Base-by-base conservation (phyloP, 1,140 invertebrate species). In the Heliconius melpomene region DNA sequence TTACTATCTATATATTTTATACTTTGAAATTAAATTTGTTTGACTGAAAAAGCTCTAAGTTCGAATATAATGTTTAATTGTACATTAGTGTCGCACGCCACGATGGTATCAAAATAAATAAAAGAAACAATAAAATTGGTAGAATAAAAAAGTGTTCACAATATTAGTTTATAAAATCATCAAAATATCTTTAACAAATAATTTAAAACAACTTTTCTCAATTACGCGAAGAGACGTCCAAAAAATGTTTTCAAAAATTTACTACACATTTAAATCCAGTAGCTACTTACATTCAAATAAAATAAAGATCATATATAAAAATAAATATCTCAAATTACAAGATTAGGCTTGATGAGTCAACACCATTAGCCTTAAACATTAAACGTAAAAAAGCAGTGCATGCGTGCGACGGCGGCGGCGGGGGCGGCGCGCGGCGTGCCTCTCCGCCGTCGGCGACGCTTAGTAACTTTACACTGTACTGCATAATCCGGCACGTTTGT, bases 291-390 rank as follows among this genome's bases (percentile, higher is more conserved):
- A n/a, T 66, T 57, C 6, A 57, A 57, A 52, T n/a, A 23, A 52
- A 16, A 16, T 52, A 52, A 36, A 36, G 18, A 16, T 52, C 50
- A 52, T 18, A 20, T 46, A 52, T 52, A 20, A 52, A 57, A 71
- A 23, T 72, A 78, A 76, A 78, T 83, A 82, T 85, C 81, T 89
- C 84, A 84, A 77, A 88, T 88, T 88, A 87, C 85, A 66, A 32
- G 57, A 57, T 75, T 78, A 72, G 79, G 74, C 57, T 73, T 77
- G 75, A 74, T 81, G 54, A 70, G 79, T 81, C 78, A 90, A 90
- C 85, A 89, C 89, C 89, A 90, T 90, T 90, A 90, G 57, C 23
- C 38, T 70, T 38, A 70, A 66, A 76, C 75, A 76, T 66, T 26
- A 70, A 76, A 76, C 38, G 70, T 74, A 79, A 79, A 79, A 79